Evolutionary conservation across 2,113 vertebrate species (phyloP).

Genomic region (Leucopternis melanops): DNA sequence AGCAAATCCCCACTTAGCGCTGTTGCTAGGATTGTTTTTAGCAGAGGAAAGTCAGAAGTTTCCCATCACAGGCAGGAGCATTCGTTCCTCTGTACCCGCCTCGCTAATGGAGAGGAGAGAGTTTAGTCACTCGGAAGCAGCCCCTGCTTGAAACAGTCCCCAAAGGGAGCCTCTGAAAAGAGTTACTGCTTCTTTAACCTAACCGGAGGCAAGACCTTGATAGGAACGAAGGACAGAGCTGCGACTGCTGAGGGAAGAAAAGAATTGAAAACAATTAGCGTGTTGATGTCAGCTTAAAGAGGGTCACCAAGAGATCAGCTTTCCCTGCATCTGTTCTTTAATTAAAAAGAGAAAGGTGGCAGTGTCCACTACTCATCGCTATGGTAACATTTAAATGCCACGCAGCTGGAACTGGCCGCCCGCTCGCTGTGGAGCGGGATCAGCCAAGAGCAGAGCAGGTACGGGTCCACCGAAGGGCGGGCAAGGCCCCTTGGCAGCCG

Average conservation of each 20-base stretch:
- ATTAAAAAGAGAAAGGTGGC: constrained; percentile 68
- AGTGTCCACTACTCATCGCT: constrained; percentile 70
- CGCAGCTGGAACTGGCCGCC: constrained; percentile 4
- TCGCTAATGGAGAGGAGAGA: background rate
- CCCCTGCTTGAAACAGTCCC: background rate
- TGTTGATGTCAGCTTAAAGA: constrained; percentile 68
- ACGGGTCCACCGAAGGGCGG: background rate
- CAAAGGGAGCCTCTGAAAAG: constrained; percentile 20
- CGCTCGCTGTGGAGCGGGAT: background rate
- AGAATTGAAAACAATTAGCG: constrained; percentile 67
- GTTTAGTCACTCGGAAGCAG: background rate
- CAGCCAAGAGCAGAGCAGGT: background rate
- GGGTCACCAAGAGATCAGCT: constrained; percentile 71
- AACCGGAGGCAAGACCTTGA: constrained; percentile 53
- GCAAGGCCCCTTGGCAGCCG: background rate
- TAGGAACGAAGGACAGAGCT: constrained; percentile 56
- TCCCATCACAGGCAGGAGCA: background rate
- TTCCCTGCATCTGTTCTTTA: constrained; percentile 70
- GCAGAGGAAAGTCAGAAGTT: background rate
- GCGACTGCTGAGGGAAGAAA: constrained; percentile 36
- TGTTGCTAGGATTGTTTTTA: background rate
- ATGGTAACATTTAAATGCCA: constrained; percentile 69
- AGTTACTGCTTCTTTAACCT: constrained; percentile 47
- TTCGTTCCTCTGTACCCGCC: background rate
- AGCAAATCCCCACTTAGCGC: background rate